A percentile compares a stretch with the other conserved stretches of the same genome.
phyloP scores from a whole-genome alignment of 1,140 invertebrate genomes.

The Drosophila miranda region DNA sequence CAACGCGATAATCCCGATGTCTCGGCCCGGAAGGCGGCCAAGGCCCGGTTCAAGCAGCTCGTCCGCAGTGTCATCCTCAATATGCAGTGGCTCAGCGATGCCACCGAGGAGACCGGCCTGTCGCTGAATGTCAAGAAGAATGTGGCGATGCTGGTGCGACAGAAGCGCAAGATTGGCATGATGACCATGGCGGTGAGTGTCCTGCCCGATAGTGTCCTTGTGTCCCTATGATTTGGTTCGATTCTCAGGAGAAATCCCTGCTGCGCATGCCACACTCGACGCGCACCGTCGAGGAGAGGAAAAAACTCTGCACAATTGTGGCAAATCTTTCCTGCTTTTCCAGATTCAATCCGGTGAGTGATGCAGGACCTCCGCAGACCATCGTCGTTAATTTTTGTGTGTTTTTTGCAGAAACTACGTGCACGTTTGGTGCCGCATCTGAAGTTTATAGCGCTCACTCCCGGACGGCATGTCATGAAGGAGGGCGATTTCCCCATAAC shows the following conservation, averaged over 20 bases:
- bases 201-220: neutral
- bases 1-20: slow-evolving; percentile 24
- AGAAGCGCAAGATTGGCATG: slow-evolving; percentile 59
- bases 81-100: slow-evolving; percentile 54
- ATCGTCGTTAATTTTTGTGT: neutral
- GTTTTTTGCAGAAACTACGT: slow-evolving; percentile 45
- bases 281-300: slow-evolving; percentile 50
- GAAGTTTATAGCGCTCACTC: slow-evolving; percentile 31
- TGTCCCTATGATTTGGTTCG: neutral
- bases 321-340: slow-evolving; percentile 44
- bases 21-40: neutral
- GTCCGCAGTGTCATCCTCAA: slow-evolving; percentile 52
- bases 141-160: slow-evolving; percentile 50
- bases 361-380: too few relatives aligned
- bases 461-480: slow-evolving; percentile 43
- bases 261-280: slow-evolving; percentile 25
- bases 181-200: slow-evolving; percentile 49
- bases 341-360: slow-evolving; percentile 51
- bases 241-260: slow-evolving; percentile 47
- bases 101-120: slow-evolving; percentile 41
- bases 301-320: slow-evolving; percentile 51
- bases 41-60: slow-evolving; percentile 39
- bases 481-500: slow-evolving; percentile 36
- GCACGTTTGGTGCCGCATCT: slow-evolving; percentile 50
- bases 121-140: slow-evolving; percentile 59